phyloP scores from a whole-genome alignment of 1,140 invertebrate genomes.

The Latrodectus geometricus region DNA sequence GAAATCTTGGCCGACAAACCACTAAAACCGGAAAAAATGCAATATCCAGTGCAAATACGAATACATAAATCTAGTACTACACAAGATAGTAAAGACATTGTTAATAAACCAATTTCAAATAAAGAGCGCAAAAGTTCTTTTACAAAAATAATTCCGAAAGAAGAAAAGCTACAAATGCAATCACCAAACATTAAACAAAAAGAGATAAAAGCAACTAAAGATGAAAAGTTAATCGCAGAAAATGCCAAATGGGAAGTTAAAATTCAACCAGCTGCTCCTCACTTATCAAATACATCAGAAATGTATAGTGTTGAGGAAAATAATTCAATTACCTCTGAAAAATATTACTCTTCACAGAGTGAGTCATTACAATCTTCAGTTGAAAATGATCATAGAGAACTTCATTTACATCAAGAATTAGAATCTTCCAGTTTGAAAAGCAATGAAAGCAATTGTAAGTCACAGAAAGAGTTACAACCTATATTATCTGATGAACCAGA shows the following conservation, averaged over 20 bases:
- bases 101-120: constrained; percentile 1
- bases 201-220: constrained; percentile 19
- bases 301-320: constrained; percentile 8
- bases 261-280: constrained; percentile 41
- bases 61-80: constrained; percentile 45
- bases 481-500: constrained; percentile 72
- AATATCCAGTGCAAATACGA: constrained; percentile 57
- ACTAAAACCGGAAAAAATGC: constrained; percentile 27
- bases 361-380: constrained; percentile 1
- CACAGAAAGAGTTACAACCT: constrained; percentile 1
- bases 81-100: constrained; percentile 33
- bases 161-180: constrained; percentile 25
- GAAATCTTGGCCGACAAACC: constrained; percentile 3
- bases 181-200: constrained; percentile 26
- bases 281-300: not conserved
- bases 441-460: constrained; percentile 21
- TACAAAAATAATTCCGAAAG: not conserved
- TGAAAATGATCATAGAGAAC: constrained; percentile 28
- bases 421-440: constrained; percentile 6
- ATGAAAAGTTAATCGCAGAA: constrained; percentile 35
- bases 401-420: not conserved
- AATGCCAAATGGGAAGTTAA: constrained; percentile 51
- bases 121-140: not conserved
- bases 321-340: not conserved
- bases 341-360: not conserved